Evolutionary conservation across 2,888 invertebrate species (phyloP).

Genomic region (Lasioglossum lativentre): DNA sequence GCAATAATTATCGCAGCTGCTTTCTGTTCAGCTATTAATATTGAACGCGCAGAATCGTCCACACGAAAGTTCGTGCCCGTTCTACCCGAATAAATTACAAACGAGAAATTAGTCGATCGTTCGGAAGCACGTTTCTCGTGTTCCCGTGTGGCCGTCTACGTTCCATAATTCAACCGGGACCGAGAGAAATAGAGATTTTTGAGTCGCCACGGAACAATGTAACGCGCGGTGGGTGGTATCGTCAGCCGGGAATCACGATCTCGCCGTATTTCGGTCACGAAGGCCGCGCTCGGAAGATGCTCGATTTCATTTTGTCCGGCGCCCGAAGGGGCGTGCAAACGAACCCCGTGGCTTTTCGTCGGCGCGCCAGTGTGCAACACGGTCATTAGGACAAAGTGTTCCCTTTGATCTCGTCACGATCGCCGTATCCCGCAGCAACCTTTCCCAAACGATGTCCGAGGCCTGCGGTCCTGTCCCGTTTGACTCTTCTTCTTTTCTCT

Average conservation of each 20-base stretch:
- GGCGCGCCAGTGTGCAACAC: slow-evolving; percentile 61
- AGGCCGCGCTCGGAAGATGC: slow-evolving; percentile 36
- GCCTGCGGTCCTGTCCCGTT: slow-evolving; percentile 32
- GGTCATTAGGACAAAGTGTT: slow-evolving; percentile 81
- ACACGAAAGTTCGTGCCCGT: slow-evolving; percentile 16
- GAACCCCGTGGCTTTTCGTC: slow-evolving; percentile 58
- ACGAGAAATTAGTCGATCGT: slow-evolving; percentile 33
- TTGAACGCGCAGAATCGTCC: slow-evolving; percentile 47
- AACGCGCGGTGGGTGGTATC: slow-evolving; percentile 45
- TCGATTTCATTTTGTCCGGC: slow-evolving; percentile 63
- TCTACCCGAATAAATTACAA: slow-evolving; percentile 26
- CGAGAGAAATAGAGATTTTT: neutral
- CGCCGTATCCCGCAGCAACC: slow-evolving; percentile 63
- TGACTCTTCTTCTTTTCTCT: slow-evolving; percentile 41
- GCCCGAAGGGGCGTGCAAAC: slow-evolving; percentile 29
- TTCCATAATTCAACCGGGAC: slow-evolving; percentile 9
- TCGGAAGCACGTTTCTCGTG: neutral
- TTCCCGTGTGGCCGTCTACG: neutral
- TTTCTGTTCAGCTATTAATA: slow-evolving; percentile 56
- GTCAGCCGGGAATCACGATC: slow-evolving; percentile 26
- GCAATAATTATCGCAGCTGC: slow-evolving; percentile 71
- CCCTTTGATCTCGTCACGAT: slow-evolving; percentile 83
- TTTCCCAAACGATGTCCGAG: slow-evolving; percentile 61
- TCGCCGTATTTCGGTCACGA: slow-evolving; percentile 45
- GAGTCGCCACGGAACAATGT: slow-evolving; percentile 21